Percentiles rank a stretch among this genome's conserved stretches.
phyloP scores from a whole-genome alignment of 2,113 vertebrate genomes.

The Ahaetulla prasina region DNA sequence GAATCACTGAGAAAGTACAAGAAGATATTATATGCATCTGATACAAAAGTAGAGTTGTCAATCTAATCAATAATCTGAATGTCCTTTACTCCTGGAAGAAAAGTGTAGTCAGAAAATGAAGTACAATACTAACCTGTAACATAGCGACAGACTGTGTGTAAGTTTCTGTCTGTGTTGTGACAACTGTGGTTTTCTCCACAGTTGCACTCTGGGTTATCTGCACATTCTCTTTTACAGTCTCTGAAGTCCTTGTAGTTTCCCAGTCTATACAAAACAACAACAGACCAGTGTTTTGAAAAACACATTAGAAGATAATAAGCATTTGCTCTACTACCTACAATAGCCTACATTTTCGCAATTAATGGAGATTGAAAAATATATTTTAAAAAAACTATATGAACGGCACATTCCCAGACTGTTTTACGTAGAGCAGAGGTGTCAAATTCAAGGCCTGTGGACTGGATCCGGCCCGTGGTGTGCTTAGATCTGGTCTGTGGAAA shows the following conservation, averaged over 20 bases:
- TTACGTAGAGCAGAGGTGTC: neutral
- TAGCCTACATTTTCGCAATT: neutral
- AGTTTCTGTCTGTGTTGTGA: constrained; percentile 80
- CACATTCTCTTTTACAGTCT: constrained; percentile 74
- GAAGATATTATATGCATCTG: neutral
- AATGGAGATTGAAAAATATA: neutral
- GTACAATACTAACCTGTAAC: constrained; percentile 83
- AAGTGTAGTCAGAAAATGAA: neutral
- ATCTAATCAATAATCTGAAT: neutral
- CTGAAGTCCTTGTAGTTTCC: constrained; percentile 85
- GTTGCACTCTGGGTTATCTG: constrained; percentile 68
- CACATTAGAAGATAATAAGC: neutral
- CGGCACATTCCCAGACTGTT: neutral
- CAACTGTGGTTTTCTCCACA: constrained; percentile 72
- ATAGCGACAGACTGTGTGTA: constrained; percentile 90
- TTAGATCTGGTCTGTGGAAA: too few relatives aligned
- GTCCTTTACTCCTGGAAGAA: neutral
- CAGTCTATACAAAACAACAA: constrained; percentile 77
- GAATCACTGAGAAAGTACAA: neutral
- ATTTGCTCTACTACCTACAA: neutral
- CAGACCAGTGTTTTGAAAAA: constrained; percentile 15
- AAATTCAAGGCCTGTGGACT: too few relatives aligned
- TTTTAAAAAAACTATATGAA: neutral
- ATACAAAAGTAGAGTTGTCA: neutral
- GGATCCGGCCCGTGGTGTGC: too few relatives aligned